Percentiles rank a stretch among this genome's conserved stretches.
Evolutionary conservation across 2,888 invertebrate species (phyloP).

Genomic region (Calameuta idolon): DNA sequence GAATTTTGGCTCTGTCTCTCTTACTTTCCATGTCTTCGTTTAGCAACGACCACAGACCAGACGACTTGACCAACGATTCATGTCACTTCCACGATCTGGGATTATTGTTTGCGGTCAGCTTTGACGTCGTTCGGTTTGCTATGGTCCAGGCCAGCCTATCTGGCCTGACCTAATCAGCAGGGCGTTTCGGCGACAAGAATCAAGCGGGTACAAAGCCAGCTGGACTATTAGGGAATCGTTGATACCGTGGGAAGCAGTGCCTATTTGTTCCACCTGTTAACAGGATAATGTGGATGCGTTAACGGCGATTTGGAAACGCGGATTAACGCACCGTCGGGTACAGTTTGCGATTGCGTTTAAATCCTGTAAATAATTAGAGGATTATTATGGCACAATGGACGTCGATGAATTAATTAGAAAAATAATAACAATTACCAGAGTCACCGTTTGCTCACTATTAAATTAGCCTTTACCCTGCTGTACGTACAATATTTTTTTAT

Average conservation of each 20-base stretch:
- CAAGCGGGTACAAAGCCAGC: neutral
- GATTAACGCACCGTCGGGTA: neutral
- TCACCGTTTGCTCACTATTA: neutral
- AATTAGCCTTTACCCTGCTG: neutral
- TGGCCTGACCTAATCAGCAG: neutral
- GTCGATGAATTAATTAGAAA: neutral
- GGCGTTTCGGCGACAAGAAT: neutral
- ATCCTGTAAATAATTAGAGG: neutral
- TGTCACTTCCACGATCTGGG: constrained; percentile 37
- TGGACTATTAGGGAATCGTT: neutral
- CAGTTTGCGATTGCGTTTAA: neutral
- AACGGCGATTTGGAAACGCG: neutral
- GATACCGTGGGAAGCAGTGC: neutral
- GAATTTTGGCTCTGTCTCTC: neutral
- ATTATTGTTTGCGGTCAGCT: constrained; percentile 35
- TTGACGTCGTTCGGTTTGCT: neutral
- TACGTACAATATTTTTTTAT: neutral
- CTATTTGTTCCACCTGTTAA: neutral
- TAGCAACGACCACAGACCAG: neutral
- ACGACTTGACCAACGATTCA: constrained; percentile 28
- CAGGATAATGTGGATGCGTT: neutral
- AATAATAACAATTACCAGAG: neutral
- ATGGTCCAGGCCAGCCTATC: neutral
- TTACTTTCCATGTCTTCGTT: neutral
- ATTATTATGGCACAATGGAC: neutral